These are phyloP conservation scores for Chaetops frenatus DNA, from an alignment of 2,113 vertebrate species.

Conservation along the genomic window DNA sequence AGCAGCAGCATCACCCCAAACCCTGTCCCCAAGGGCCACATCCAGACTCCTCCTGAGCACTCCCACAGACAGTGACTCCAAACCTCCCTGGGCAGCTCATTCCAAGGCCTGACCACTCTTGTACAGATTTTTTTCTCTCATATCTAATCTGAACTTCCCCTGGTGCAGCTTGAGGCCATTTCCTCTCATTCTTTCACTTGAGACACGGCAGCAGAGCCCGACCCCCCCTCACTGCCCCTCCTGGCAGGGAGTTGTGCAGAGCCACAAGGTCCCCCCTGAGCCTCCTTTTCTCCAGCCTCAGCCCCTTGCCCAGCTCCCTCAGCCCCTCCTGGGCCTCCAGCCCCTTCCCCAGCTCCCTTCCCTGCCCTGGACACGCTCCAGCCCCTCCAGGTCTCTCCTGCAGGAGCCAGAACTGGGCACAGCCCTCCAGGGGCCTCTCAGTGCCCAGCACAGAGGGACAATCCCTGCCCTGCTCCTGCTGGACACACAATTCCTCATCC, in stretches of 20 bases:
- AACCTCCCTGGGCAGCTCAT: neutral
- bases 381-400: neutral
- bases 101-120: neutral
- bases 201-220: neutral
- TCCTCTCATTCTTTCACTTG: neutral
- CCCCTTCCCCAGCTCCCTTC: neutral
- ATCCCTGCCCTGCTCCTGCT: neutral
- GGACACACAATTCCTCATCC: neutral
- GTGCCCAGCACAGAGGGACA: neutral
- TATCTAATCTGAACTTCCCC: neutral
- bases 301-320: neutral
- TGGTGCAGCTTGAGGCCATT: neutral
- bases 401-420: neutral
- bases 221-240: neutral
- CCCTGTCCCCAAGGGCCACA: neutral
- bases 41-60: neutral
- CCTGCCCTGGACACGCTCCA: neutral
- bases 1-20: neutral
- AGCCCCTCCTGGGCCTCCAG: neutral
- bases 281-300: neutral
- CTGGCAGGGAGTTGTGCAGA: neutral
- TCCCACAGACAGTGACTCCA: neutral
- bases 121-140: too few relatives aligned
- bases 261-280: neutral
- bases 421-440: neutral